Evolutionary conservation across 2,113 vertebrate genomes (phyloP), one percentile per base, ranked within the genome.

Genomic region (Camarhynchus parvulus): DNA sequence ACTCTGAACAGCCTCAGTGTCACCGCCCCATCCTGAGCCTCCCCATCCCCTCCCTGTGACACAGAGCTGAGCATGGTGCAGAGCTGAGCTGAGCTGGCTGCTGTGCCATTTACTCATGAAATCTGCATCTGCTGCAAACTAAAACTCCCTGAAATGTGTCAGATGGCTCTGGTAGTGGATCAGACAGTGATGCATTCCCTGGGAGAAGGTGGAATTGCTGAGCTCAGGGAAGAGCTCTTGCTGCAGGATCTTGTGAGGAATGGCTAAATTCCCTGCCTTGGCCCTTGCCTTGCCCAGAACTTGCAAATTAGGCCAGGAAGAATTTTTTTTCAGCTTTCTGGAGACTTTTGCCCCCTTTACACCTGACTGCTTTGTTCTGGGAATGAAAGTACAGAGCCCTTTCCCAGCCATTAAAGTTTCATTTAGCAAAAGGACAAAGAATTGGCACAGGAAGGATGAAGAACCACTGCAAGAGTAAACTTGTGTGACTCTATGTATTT

Each of bases 351-450:
- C 46, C 91, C 41, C 58, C 93, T 95, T 79, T 94, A 83, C 91
- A 94, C 89, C 91, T 66, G 53, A 56, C 95, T 96, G 92, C 90
- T 95, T 52, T 94, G 79, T 83, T 94, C 94, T 58, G n/a, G 85
- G 90, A 69, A 69, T 39, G 75, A 77, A 97, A 90, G 95, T n/a
- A 68, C 55, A 27, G 78, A 96, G 89, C 82, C 80, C 76, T 95
- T 97, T 97, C 78, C 92, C 83, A 88, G 33, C 70, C 69, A 61
- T 90, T 96, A 94, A 96, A 93, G 90, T 89, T 87, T 91, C 90
- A 83, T 95, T 96, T 92, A 84, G 75, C 42, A 31, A 75, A 92
- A 87, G 78, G 88, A 87, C 88, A 86, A 90, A 75, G 83, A 85
- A 80, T 33, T 79, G 80, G 92, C 90, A 56, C 33, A 17, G 90